A percentile compares a stretch with the other conserved stretches of the same genome.
These are phyloP conservation scores for Anarrhichthys ocellatus DNA, from an alignment of 2,113 vertebrate genomes.

Conservation along the genomic window DNA sequence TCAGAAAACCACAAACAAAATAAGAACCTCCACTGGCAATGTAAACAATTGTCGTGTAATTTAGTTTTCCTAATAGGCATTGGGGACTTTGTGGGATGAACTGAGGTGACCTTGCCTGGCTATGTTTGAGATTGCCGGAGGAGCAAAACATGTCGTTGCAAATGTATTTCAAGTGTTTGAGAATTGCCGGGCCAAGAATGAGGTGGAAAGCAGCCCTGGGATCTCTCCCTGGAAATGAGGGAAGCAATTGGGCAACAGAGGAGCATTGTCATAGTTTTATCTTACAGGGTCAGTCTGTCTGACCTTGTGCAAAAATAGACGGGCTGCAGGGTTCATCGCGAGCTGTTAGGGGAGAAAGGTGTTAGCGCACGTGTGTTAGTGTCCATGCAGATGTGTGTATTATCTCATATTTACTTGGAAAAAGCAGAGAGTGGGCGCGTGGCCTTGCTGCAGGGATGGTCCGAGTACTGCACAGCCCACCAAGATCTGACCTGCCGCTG, in stretches of 20 bases:
- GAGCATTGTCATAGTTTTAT: conserved; percentile 42
- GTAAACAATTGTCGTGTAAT: conserved; percentile 19
- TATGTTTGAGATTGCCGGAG: conserved; percentile 25
- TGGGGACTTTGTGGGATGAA: conserved; percentile 13
- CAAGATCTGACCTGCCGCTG: conserved; percentile 49
- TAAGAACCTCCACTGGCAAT: conserved; percentile 8
- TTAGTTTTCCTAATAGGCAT: conserved; percentile 19
- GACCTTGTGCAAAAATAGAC: conserved; percentile 50
- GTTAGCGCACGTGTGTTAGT: not conserved
- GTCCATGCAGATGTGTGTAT: conserved; percentile 30
- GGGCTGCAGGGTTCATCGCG: conserved; percentile 20
- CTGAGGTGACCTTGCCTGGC: conserved; percentile 53
- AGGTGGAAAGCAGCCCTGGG: conserved; percentile 56
- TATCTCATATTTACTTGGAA: conserved; percentile 46
- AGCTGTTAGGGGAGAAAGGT: conserved; percentile 18
- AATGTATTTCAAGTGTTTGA: conserved; percentile 52
- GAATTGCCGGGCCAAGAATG: conserved; percentile 27
- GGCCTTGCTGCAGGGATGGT: conserved; percentile 59
- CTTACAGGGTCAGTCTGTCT: conserved; percentile 35
- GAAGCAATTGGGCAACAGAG: conserved; percentile 19
- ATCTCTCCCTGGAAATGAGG: conserved; percentile 48
- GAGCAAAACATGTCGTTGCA: conserved; percentile 49
- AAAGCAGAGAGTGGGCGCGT: not conserved
- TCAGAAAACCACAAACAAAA: conserved; percentile 40
- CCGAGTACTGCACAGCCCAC: conserved; percentile 15